These are phyloP conservation scores for Agraylea sexmaculata DNA, from an alignment of 1,140 invertebrate species.

Conservation along the genomic window DNA sequence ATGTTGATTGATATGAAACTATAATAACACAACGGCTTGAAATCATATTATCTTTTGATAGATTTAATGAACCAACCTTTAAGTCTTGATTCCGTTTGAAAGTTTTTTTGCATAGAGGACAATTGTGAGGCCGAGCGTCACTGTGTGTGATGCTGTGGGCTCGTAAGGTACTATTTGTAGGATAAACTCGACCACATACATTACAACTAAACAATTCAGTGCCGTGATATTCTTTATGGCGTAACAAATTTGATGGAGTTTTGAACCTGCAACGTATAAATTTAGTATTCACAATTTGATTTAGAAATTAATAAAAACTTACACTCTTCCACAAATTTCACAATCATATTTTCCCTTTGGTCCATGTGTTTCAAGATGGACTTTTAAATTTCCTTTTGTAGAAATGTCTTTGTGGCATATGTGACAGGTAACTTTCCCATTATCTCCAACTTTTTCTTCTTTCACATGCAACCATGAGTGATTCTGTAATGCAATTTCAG, in stretches of 20 bases:
- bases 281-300: not conserved
- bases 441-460: constrained; percentile 20
- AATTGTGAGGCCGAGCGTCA: constrained; percentile 54
- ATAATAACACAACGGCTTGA: constrained; percentile 22
- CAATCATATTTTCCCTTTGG: constrained; percentile 51
- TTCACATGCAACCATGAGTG: constrained; percentile 31
- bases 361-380: constrained; percentile 52
- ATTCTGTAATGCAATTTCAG: constrained; percentile 34
- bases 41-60: not conserved
- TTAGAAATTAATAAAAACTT: constrained; percentile 28
- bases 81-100: constrained; percentile 66
- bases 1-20: constrained; percentile 69
- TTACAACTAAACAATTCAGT: constrained; percentile 52
- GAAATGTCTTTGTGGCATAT: constrained; percentile 51
- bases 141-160: constrained; percentile 63
- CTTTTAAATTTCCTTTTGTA: constrained; percentile 50
- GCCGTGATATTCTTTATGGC: constrained; percentile 54
- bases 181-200: constrained; percentile 57
- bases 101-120: constrained; percentile 58
- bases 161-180: constrained; percentile 53
- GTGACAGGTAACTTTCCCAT: constrained; percentile 36
- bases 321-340: constrained; percentile 58
- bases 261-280: constrained; percentile 47
- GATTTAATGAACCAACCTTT: constrained; percentile 37
- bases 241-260: constrained; percentile 50